These are phyloP conservation scores for Acleris cristana DNA, from an alignment of 2,888 invertebrate species.

Conservation along the genomic window DNA sequence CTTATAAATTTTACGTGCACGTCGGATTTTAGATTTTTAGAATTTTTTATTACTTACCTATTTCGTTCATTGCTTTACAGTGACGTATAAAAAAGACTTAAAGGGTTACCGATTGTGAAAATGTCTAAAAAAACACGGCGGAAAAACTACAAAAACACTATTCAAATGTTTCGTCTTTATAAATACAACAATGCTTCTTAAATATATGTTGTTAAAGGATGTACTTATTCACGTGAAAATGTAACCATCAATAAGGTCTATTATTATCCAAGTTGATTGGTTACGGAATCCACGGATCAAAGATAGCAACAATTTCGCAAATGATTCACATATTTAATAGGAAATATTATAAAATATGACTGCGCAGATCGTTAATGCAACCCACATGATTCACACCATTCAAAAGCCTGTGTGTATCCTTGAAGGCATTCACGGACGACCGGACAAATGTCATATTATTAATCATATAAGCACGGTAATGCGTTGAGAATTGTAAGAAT, in stretches of 20 bases:
- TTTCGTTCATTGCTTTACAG: too few relatives aligned
- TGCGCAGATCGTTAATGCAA: conserved; percentile 21
- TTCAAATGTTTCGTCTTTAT: too few relatives aligned
- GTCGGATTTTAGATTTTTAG: too few relatives aligned
- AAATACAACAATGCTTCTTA: too few relatives aligned
- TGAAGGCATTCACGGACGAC: not conserved
- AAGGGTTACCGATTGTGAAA: too few relatives aligned
- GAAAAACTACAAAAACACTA: too few relatives aligned
- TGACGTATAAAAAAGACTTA: too few relatives aligned
- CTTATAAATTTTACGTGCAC: too few relatives aligned
- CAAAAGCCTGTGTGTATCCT: conserved; percentile 9
- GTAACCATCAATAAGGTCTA: not conserved
- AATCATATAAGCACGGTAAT: conserved; percentile 4
- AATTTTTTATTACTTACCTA: too few relatives aligned
- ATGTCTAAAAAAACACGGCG: too few relatives aligned
- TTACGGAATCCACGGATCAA: conserved; percentile 7
- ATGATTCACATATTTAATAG: conserved; percentile 14
- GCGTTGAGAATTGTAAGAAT: not conserved
- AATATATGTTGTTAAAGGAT: too few relatives aligned
- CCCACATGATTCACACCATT: conserved; percentile 16
- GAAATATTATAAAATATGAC: conserved; percentile 36
- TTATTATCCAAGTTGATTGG: conserved; percentile 9
- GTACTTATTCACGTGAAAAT: too few relatives aligned
- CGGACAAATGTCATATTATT: conserved; percentile 22
- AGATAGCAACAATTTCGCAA: conserved; percentile 10